Conservation (phyloP, 2,888 invertebrate genomes). For the Loripinus fragilis region DNA sequence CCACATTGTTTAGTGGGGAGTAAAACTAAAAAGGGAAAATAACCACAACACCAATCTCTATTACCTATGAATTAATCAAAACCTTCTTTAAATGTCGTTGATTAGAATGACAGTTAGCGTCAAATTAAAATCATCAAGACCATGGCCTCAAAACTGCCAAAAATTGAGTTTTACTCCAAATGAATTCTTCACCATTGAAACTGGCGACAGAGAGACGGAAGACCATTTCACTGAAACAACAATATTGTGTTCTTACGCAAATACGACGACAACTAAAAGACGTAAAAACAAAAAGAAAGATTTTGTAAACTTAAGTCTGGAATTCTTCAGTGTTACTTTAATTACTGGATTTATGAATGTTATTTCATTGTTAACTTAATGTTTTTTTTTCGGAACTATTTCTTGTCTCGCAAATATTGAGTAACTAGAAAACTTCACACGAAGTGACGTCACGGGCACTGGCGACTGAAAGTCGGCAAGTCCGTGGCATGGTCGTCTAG, state of each 20-base stretch:
- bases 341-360: too few species aligned
- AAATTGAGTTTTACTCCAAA: slow-evolving; percentile 9
- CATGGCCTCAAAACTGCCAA: slow-evolving; percentile 43
- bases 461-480: slow-evolving; percentile 78
- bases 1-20: too few species aligned
- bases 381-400: background rate
- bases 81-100: too few species aligned
- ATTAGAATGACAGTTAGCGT: background rate
- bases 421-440: background rate
- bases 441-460: slow-evolving; percentile 74
- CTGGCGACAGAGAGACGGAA: slow-evolving; percentile 81
- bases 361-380: too few species aligned
- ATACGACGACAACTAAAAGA: too few species aligned
- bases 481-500: background rate
- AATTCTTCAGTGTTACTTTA: too few species aligned
- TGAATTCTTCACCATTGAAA: slow-evolving; percentile 69
- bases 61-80: too few species aligned
- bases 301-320: too few species aligned
- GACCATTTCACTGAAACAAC: slow-evolving; percentile 52
- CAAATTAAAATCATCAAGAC: slow-evolving; percentile 16
- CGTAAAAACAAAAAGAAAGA: too few species aligned
- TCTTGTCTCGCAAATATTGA: slow-evolving; percentile 5
- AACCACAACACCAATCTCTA: too few species aligned
- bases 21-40: too few species aligned
- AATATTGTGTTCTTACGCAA: slow-evolving; percentile 10